Percentiles rank a stretch among this genome's conserved stretches.
These are phyloP conservation scores for Scylla paramamosain DNA, from an alignment of 1,140 invertebrate genomes.

Conservation along the genomic window DNA sequence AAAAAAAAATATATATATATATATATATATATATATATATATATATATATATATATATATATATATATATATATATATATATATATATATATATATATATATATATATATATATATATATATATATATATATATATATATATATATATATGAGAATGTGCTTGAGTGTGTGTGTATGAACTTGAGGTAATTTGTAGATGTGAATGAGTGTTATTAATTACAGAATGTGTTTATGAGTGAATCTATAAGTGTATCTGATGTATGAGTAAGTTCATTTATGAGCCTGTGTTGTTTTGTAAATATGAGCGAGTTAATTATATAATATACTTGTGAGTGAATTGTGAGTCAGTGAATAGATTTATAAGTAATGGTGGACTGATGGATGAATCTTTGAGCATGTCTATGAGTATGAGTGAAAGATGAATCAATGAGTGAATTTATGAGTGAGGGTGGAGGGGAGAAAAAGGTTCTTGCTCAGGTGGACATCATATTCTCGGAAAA, in stretches of 20 bases:
- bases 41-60: conserved; percentile 27
- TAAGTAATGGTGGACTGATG: not conserved
- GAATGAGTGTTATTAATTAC: not conserved
- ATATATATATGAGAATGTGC: conserved; percentile 45
- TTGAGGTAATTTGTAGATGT: not conserved
- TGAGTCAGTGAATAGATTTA: not conserved
- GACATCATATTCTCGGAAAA: no score
- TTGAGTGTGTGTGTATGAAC: conserved; percentile 34
- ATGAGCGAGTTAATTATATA: not conserved
- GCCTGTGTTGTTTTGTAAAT: not conserved
- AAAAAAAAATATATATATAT: not conserved
- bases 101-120: conserved; percentile 51
- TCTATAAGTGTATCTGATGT: no score
- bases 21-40: not conserved
- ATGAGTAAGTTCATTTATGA: not conserved
- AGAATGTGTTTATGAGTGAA: no score
- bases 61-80: conserved; percentile 8
- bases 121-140: conserved; percentile 52
- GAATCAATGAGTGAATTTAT: no score
- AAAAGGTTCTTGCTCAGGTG: no score
- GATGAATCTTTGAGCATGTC: no score
- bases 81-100: conserved; percentile 34
- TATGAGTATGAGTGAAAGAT: no score
- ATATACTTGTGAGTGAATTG: not conserved
- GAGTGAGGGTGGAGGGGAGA: no score